Evolutionary conservation across 2,888 invertebrate genomes (phyloP), one percentile per base, ranked within the genome.

Genomic region (Leucania comma): DNA sequence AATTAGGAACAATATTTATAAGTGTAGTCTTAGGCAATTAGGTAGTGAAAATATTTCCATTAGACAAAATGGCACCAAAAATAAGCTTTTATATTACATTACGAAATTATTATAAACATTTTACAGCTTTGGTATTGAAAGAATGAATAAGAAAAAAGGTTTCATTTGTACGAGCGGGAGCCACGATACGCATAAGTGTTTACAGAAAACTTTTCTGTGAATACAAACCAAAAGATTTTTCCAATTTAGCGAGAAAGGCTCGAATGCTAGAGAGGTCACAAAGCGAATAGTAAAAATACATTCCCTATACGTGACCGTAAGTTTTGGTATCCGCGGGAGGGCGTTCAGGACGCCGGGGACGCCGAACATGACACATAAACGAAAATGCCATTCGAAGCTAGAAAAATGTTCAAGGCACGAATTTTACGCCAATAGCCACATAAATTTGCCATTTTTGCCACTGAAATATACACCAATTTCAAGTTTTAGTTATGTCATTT

Each of bases 261-360:
- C 88, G 83, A 86, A 90, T 88, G 87, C 87, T 86, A 78, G 84
- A 86, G 89, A 89, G 91, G 91, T 92, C 90, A 81, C 85, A 83
- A 85, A 85, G 75, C 85, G 90, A 91, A 93, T 89, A 90, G 91
- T 90, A 91, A 93, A 93, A 93, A 92, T 91, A 93, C 89, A 92
- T 91, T 89, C 87, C 85, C 87, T 82, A 90, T 89, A 90, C 89
- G 90, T 90, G 92, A 90, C 89, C 89, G 91, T 90, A 91, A 91
- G 90, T 91, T 89, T 86, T 72, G 73, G 78, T 86, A 85, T 90
- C 88, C 91, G 57, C 62, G 91, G 89, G 92, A 90, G 91, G 89
- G 50, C 29, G 56, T 35, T 46, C 91, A 89, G 76, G 65, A 67
- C 69, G 53, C 48, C n/a, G 12, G 91, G 67, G 60, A 65, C 61